Evolutionary conservation across 2,113 vertebrate genomes (phyloP), one percentile per base, ranked within the genome.

Genomic region (Apus apus): DNA sequence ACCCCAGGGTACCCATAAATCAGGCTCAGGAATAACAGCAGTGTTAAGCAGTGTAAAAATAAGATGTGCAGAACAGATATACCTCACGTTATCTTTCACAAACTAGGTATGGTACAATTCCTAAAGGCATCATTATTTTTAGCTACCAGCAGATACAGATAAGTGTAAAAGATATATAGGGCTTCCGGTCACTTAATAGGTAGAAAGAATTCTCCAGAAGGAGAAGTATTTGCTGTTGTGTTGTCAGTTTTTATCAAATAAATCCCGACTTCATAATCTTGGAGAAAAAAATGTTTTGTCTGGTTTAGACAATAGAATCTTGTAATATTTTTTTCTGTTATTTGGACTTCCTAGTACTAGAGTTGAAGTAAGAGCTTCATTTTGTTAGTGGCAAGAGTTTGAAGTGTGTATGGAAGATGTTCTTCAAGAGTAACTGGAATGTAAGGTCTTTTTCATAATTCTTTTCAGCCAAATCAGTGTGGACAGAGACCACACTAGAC

Each of bases 101-200:
- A 70, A 64, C 43, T 80, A 74, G 1, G 3, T 56, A 92, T 75
- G 30, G 43, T 74, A 93, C 40, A 84, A 74, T 96, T 97, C 93
- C 94, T 95, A 75, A 87, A 96, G 95, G 85, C 81, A 85, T 70
- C 15, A 29, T 94, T 96, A 96, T 91, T 96, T 94, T 96, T 94
- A 90, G 53, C 53, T 85, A 94, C 86, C 40, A 89, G 54, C 43
- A 94, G 90, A 85, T 91, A 79, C 20, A 46, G 57, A 30, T 81
- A 84, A 76, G 18, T 94, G 82, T 85, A 86, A 91, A 84, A 67
- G 15, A 67, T 56, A 62, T n/a, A 18, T 79, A 58, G 51, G n/a
- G 19, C 45, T 80, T 74, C 14, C 29, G 58, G 32, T 78, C 32
- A 70, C 23, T 61, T 72, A 48, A 65, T 36, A 62, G 58, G 66